Conservation (phyloP, 2,888 invertebrate genomes). For the Drosophila fungiperda region DNA sequence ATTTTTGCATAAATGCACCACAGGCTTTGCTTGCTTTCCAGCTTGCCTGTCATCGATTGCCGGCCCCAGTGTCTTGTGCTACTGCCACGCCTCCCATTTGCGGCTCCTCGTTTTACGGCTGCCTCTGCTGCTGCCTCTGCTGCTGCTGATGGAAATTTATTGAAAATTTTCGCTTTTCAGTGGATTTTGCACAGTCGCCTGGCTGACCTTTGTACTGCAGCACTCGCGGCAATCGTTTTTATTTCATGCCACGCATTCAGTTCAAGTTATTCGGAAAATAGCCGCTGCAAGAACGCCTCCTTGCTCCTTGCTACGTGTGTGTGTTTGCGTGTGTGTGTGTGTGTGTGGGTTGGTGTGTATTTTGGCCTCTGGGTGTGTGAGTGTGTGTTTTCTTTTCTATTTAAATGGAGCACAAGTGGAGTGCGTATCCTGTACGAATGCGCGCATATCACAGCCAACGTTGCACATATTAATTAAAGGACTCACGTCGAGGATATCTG, state of each 20-base stretch:
- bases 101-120: not conserved
- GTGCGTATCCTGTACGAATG: constrained; percentile 56
- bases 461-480: constrained; percentile 77
- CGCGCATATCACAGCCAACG: constrained; percentile 46
- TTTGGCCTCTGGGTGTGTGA: not conserved
- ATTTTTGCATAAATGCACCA: constrained; percentile 81
- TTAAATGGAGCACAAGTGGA: constrained; percentile 82
- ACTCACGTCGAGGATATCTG: constrained; percentile 14
- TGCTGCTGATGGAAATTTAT: constrained; percentile 77
- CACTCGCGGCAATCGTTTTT: constrained; percentile 66
- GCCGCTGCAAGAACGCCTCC: constrained; percentile 60
- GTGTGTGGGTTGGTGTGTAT: not conserved
- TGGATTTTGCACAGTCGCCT: constrained; percentile 59
- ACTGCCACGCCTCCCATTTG: constrained; percentile 2
- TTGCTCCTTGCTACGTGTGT: constrained; percentile 7
- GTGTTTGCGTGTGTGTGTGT: constrained; percentile 2
- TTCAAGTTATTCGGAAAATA: constrained; percentile 81
- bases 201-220: constrained; percentile 66
- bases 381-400: constrained; percentile 73
- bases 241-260: constrained; percentile 78
- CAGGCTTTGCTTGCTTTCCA: constrained; percentile 75
- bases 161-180: constrained; percentile 77
- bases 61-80: constrained; percentile 66
- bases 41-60: constrained; percentile 78
- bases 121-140: constrained; percentile 40